Evolutionary conservation across 92 coral and sea anemone species (phyloP), one percentile per base, ranked within the genome.

Genomic region (Chrysogorgia sp.): DNA sequence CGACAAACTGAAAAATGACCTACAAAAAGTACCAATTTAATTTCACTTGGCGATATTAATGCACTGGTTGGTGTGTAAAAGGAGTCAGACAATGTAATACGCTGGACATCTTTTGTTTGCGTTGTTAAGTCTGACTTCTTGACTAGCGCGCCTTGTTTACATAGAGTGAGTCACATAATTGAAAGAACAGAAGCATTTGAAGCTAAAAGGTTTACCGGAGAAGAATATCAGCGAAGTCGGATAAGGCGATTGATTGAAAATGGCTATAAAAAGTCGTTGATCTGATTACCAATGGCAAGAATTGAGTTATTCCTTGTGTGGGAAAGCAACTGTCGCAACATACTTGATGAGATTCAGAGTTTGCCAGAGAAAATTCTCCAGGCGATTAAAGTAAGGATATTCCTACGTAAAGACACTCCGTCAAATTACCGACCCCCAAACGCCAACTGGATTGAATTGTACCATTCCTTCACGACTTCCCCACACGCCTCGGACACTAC

Each of bases 241-340:
- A 8, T 43, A 43, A 43, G 50, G 50, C 50, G 50, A 17, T 17
- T 6, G 21, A 52, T 7, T 23, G 22, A 52, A 52, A 52, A 17
- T 6, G 26, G 59, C 59, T 23, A 52, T 5, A 5, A 7, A 17
- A 52, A 52, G 6, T 52, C 6, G 26, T 17, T 20, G 6, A 23
- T 23, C 26, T 52, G 26, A 52, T 52, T 23, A 57, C 31, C 63
- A 1, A 57, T 57, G 63, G 32, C 32, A 6, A 68, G 83, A 58
- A 83, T 88, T 9, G 94, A 90, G 69, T 87, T 92, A 41, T 88
- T 85, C 75, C 63, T 96, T 58, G 85, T 96, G 37, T 96, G 99
- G 99, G 99, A 96, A 66, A 91, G 99, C 77, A 89, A 91, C 77
- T 91, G 99, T 65, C 96, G 99, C 3, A 91, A 91, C 61, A 89